Evolutionary conservation across 2,888 invertebrate species (phyloP), one percentile per base, ranked within the genome.

Genomic region (Epinotia ramella): DNA sequence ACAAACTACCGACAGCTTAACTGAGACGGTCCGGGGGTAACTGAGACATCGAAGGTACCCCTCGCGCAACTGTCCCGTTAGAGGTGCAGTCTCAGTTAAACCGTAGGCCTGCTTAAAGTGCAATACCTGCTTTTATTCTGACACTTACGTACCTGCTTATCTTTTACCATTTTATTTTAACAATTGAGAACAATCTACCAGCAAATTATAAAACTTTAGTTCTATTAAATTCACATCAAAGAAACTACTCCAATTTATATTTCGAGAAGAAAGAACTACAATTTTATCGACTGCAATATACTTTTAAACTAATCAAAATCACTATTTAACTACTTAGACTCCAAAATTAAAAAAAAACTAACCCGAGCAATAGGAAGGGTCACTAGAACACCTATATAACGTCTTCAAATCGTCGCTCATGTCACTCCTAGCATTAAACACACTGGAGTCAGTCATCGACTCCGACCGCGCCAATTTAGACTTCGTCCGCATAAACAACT

Each of bases 401-500:
- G 91, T 92, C 76, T 86, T 89, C 76, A 93, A 74, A n/a, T 91
- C 91, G 64, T 88, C 89, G 64, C 88, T 90, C 0, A 72, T 75
- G 2, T 80, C 76, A 4, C n/a, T 62, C 20, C 6, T 72, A 16
- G 3, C 84, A 9, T 33, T 81, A 20, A 20, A n/a, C 0, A 80
- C 28, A 20, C 77, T 83, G 0, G 83, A 81, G 0, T 85, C 81
- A 0, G 85, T 84, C 77, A 84, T 40, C 0, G 91, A 90, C 76
- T 78, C 86, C 0, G 87, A 83, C 28, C 76, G 80, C 2, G 81
- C 81, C 1, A 81, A 9, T 4, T 78, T 78, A 28, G 77, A 86
- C 53, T 80, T 84, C 0, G 83, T 82, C 76, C 84, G 84, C 12
- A 82, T 59, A 79, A 82, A 85, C 74, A 91, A 69, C 63, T 86